These are phyloP conservation scores for Cettia cetti DNA, from an alignment of 2,113 vertebrate species.

Conservation along the genomic window DNA sequence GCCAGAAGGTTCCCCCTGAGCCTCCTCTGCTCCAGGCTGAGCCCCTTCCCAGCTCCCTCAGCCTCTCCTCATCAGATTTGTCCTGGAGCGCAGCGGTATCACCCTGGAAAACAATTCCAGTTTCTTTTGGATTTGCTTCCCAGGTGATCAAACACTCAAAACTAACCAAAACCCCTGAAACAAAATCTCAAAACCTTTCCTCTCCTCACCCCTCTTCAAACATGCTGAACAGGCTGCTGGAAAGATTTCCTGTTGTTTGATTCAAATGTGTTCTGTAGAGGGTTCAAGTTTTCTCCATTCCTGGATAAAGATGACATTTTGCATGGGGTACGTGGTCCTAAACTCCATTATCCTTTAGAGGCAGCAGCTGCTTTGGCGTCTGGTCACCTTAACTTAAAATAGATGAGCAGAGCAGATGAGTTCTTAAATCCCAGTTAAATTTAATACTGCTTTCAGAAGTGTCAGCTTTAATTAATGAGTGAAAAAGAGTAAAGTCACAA, in stretches of 20 bases:
- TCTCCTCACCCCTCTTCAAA: not conserved
- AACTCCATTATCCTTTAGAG: not conserved
- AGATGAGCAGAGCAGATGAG: not conserved
- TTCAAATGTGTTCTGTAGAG: not conserved
- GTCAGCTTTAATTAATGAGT: not conserved
- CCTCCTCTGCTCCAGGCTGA: not conserved
- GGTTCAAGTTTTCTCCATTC: not conserved
- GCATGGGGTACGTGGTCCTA: accelerated
- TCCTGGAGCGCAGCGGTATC: accelerated
- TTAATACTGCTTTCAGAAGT: not conserved
- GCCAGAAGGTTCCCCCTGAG: not conserved
- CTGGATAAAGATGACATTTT: not conserved
- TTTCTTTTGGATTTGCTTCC: not conserved
- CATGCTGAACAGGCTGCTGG: not conserved
- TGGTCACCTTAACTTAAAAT: not conserved
- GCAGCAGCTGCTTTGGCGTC: not conserved
- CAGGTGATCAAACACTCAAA: not conserved
- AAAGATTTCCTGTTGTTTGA: not conserved
- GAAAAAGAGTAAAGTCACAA: not conserved
- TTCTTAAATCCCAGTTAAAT: not conserved
- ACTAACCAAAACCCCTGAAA: not conserved
- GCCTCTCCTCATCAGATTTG: not conserved
- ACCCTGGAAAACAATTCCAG: not conserved
- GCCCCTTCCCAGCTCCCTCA: not conserved
- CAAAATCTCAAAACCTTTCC: accelerated